phyloP scores from a whole-genome alignment of 2,797 vertebrate genomes.

The Luscinia megarhynchos region DNA sequence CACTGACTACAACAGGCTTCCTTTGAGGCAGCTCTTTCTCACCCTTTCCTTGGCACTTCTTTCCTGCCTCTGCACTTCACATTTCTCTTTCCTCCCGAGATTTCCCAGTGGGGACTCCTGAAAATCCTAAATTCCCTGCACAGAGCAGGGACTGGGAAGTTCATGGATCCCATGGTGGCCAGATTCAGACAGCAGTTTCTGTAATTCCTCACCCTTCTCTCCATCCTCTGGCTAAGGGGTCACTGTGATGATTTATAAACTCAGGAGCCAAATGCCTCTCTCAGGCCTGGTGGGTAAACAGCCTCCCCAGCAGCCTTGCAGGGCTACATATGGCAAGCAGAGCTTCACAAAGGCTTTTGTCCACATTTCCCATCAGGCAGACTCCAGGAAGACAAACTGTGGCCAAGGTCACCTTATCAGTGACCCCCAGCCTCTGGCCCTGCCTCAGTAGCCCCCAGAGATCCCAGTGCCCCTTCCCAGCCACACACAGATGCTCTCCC shows the following conservation, averaged over 20 bases:
- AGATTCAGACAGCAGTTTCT: not conserved
- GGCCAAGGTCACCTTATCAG: conserved; percentile 55
- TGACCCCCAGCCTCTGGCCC: conserved; percentile 55
- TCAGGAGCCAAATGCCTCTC: conserved; percentile 8
- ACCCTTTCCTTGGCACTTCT: not conserved
- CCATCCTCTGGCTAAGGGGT: not conserved
- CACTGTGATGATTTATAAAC: conserved; percentile 7
- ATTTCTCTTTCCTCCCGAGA: not conserved
- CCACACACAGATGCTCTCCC: conserved; percentile 39
- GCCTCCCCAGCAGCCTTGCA: not conserved
- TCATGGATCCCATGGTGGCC: not conserved
- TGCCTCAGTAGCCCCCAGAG: conserved; percentile 35
- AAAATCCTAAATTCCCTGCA: not conserved
- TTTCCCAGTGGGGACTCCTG: not conserved
- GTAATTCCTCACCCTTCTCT: not conserved
- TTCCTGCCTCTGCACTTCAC: not conserved
- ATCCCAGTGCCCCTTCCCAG: conserved; percentile 34
- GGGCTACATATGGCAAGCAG: conserved; percentile 65
- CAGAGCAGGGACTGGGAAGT: not conserved
- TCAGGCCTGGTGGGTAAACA: not conserved
- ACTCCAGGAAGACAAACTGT: conserved; percentile 28
- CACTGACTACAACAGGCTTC: not conserved
- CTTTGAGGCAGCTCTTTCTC: not conserved
- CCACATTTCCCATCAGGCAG: conserved; percentile 21
- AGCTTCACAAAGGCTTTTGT: conserved; percentile 56